These are phyloP conservation scores for Eonycteris spelaea DNA, from an alignment of 2,113 vertebrate species.

Conservation along the genomic window DNA sequence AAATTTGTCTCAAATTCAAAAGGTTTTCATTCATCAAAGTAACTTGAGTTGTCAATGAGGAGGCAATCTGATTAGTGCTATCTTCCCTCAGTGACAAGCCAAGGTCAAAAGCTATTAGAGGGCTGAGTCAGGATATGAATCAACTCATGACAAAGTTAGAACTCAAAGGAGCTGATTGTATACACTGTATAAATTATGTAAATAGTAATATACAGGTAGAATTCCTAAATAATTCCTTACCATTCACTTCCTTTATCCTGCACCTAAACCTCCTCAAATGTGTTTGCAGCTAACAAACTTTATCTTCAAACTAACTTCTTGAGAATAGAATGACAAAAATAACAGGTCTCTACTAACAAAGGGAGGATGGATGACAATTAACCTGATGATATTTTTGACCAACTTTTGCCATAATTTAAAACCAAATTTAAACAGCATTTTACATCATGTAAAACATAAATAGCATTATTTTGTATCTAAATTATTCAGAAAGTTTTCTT, in stretches of 20 bases:
- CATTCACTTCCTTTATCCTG: neutral
- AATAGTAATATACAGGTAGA: neutral
- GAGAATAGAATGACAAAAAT: neutral
- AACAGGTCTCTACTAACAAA: neutral
- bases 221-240: neutral
- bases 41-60: neutral
- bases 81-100: neutral
- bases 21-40: neutral
- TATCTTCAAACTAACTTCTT: neutral
- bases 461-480: neutral
- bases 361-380: neutral
- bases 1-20: neutral
- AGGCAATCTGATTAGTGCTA: neutral
- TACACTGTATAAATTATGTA: neutral
- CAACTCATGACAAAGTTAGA: neutral
- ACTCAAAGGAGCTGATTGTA: neutral
- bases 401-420: neutral
- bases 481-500: neutral
- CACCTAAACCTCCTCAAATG: neutral
- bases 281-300: neutral
- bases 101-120: neutral
- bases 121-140: neutral
- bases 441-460: neutral
- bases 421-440: neutral
- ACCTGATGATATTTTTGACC: neutral